Percentiles rank a stretch among this genome's conserved stretches.
phyloP scores from a whole-genome alignment of 37 sponge, comb jelly and placozoan genomes.

The Cladorhizidae sp. region DNA sequence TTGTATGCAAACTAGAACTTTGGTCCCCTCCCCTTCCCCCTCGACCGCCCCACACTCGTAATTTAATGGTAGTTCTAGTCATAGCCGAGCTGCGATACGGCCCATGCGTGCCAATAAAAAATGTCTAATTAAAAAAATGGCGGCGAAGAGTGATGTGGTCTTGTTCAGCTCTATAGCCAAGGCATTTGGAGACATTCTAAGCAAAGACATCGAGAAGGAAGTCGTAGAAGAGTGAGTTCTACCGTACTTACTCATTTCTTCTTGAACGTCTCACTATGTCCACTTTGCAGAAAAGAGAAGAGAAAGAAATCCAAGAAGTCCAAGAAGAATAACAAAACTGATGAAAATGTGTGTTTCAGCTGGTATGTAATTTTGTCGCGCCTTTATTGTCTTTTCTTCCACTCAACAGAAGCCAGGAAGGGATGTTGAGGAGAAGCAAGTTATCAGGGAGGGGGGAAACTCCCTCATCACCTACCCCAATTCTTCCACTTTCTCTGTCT shows the following conservation, averaged over 20 bases:
- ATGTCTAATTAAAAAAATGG: slow-evolving; percentile 56
- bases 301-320: slow-evolving; percentile 48
- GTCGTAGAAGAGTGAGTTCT: slow-evolving; percentile 44
- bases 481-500: slow-evolving; percentile 72
- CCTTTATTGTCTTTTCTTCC: background rate
- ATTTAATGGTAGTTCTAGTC: no score
- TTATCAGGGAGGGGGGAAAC: slow-evolving; percentile 65
- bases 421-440: slow-evolving; percentile 44
- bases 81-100: no score
- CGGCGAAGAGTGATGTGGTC: background rate
- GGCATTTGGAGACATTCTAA: slow-evolving; percentile 43
- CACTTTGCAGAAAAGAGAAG: slow-evolving; percentile 28
- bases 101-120: no score
- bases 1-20: no score
- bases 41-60: no score
- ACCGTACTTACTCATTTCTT: background rate
- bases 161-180: slow-evolving; percentile 32
- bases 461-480: slow-evolving; percentile 65
- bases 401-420: slow-evolving; percentile 22
- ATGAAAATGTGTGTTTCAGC: slow-evolving; percentile 10
- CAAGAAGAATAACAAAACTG: slow-evolving; percentile 35
- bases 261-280: background rate
- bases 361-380: background rate
- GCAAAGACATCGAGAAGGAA: slow-evolving; percentile 33
- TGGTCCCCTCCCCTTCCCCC: no score